Evolutionary conservation across 2,888 invertebrate species (phyloP), one percentile per base, ranked within the genome.

Genomic region (Drosophila demipolita): DNA sequence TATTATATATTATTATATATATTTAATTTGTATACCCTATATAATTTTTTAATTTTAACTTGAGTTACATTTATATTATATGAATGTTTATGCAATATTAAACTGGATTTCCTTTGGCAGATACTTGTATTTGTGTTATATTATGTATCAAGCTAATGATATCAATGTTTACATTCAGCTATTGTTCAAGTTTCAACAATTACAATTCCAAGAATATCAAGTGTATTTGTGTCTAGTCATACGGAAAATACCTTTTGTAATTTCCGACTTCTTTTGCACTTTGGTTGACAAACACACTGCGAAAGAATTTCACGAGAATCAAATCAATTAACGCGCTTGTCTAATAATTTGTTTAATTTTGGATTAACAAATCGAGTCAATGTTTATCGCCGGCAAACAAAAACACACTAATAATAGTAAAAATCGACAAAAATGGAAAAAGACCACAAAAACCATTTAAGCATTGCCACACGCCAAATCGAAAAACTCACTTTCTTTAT

Each of bases 261-360:
- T 65, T 57, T 59, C 33, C 38, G n/a, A n/a, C 45, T 32, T 48
- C 36, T 48, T 26, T 63, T 63, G 48, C 57, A 53, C 42, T 50
- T 26, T 29, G 29, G 50, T 36, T 52, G 20, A 12, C 48, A 23
- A 7, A 38, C 17, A 20, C 42, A n/a, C 45, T 29, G 29, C 55
- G 61, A 64, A 29, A 23, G 65, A 62, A 61, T 55, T 79, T 61
- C 88, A 85, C 86, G 81, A 87, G 86, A 86, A 86, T 75, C 65
- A 75, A 84, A 86, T 86, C 84, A 88, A 88, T 86, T 88, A 88
- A 64, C 63, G 36, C 42, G 66, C 84, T 75, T 86, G 86, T 84
- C 86, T 82, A 84, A 76, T 74, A 70, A 68, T 74, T 81, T 89
- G 81, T 89, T 86, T 61, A 74, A 77, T 75, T 87, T 81, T 72